phyloP scores from a whole-genome alignment of 2,797 vertebrate genomes.

The Scarus forsteni region DNA sequence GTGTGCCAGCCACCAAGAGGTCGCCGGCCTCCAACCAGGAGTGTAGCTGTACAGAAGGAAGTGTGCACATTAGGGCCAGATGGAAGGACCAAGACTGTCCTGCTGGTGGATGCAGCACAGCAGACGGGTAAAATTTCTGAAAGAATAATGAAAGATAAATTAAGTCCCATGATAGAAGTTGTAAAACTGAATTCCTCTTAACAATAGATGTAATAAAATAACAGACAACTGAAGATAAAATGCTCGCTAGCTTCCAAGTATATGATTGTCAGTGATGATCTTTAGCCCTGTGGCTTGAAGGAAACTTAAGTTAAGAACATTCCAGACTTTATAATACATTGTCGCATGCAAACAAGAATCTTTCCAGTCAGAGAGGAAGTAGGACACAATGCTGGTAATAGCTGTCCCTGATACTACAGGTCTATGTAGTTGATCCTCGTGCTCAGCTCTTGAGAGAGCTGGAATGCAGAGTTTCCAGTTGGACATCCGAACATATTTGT shows the following conservation, averaged over 20 bases:
- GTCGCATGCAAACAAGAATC: neutral
- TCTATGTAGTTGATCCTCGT: conserved; percentile 23
- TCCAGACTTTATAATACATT: conserved; percentile 31
- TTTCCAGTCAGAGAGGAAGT: conserved; percentile 24
- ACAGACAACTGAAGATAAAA: neutral
- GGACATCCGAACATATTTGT: conserved; percentile 11
- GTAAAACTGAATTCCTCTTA: neutral
- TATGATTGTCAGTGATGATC: neutral
- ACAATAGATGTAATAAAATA: neutral
- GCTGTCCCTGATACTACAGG: conserved; percentile 35
- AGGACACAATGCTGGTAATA: conserved; percentile 36
- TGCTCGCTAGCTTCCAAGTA: neutral
- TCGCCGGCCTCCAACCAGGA: conserved; percentile 92
- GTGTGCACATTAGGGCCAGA: conserved; percentile 93
- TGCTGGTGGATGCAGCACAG: conserved; percentile 94
- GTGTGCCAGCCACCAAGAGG: conserved; percentile 87
- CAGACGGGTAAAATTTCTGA: conserved; percentile 68
- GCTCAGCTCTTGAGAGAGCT: conserved; percentile 19
- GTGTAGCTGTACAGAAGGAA: conserved; percentile 95
- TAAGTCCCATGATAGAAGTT: neutral
- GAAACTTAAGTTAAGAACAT: conserved; percentile 27
- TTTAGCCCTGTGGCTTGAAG: conserved; percentile 9
- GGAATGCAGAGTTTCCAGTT: conserved; percentile 76
- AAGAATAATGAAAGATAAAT: neutral
- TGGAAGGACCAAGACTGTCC: conserved; percentile 91